Evolutionary conservation across 37 sponge, comb jelly and placozoan genomes (phyloP), one percentile per base, ranked within the genome.

Genomic region (Agelas oroides): DNA sequence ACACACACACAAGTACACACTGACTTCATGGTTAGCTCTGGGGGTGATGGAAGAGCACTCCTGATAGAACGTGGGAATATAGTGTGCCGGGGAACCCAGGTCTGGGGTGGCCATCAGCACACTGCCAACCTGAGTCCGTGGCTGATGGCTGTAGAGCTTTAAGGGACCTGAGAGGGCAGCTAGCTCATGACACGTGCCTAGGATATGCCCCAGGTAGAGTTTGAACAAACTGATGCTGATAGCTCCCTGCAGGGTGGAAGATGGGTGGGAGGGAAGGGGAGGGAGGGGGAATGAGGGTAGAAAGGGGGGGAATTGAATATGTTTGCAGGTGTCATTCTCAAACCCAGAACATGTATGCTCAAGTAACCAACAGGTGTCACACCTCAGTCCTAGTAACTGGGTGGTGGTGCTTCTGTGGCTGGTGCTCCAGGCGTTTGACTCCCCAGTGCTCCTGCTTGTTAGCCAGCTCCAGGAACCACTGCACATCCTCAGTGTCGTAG

Each of bases 401-500:
- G 6, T 3, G 46, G 46, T 46, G 46, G 8, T 46, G 46, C 8
- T 46, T 8, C 6, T 46, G 46, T 8, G 8, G 46, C 46, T 46
- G 46, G 46, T 46, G n/a, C n/a, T n/a, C n/a, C n/a, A n/a, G n/a
- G n/a, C n/a, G 25, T 3, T 61, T 25, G 25, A 14, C 25, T 61
- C 68, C 23, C 76, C 85, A 84, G 20, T 62, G 53, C 0, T 46
- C 19, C 80, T 86, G 87, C 58, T 60, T 20, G 67, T 86, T 86
- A 56, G 87, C 87, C 52, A 86, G 87, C 70, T 86, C 62, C 36
- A 86, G 73, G 61, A 86, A 86, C 87, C 87, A 86, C 19, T 36
- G 40, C 32, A 61, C 25, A 65, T 86, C 87, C 6, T 71, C 65
- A 33, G 23, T 16, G 53, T 75, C 38, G 62, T 57, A 84, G 20